Evolutionary conservation across 2,888 invertebrate genomes (phyloP).

Genomic region (Amaurobius ferox): DNA sequence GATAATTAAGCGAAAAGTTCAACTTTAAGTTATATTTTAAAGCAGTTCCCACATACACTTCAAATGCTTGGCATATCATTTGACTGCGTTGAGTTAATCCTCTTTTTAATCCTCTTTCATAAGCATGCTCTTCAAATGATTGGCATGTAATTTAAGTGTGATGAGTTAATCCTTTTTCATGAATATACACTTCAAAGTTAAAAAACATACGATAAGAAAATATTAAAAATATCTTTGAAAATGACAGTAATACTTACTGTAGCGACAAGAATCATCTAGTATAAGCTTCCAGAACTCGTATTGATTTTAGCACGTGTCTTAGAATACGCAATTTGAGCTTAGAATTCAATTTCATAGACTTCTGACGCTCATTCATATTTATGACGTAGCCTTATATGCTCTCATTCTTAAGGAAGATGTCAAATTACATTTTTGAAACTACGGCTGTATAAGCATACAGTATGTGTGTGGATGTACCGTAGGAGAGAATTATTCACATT

Average conservation of each 20-base stretch:
- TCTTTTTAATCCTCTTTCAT: no score
- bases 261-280: neutral
- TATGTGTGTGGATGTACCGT: neutral
- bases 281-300: neutral
- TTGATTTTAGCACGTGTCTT: constrained; percentile 3
- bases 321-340: constrained; percentile 12
- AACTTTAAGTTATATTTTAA: no score
- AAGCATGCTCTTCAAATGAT: no score
- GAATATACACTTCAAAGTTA: no score
- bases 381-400: neutral
- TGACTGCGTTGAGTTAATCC: no score
- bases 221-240: no score
- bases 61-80: no score
- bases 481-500: neutral
- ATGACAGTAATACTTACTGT: neutral
- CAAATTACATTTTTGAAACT: constrained; percentile 2
- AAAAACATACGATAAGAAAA: no score
- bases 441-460: neutral
- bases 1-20: no score
- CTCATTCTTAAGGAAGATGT: constrained; percentile 11
- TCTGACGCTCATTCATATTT: constrained; percentile 1
- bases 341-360: constrained; percentile 14
- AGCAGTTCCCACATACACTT: no score
- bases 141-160: no score
- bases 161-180: no score